These are phyloP conservation scores for Eriosoma lanigerum DNA, from an alignment of 1,140 invertebrate species.

Conservation along the genomic window DNA sequence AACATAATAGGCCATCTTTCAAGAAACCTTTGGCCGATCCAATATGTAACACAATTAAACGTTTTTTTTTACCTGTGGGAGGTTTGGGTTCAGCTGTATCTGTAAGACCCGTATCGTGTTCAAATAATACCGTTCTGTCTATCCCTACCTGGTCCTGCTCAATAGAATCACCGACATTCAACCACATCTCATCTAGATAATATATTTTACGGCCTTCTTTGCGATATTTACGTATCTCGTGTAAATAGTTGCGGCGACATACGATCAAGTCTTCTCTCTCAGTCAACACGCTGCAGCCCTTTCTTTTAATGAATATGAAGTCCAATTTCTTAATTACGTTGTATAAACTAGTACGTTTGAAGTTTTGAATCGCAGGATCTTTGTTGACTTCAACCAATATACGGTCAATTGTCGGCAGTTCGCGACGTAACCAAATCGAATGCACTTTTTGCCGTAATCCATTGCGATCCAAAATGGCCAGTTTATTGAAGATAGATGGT, in stretches of 20 bases:
- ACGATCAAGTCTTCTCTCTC: conserved; percentile 17
- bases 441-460: not conserved
- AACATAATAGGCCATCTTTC: not conserved
- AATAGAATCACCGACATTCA: conserved; percentile 10
- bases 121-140: conserved; percentile 1
- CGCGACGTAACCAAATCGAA: not conserved
- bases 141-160: not conserved
- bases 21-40: conserved; percentile 37
- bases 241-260: conserved; percentile 19
- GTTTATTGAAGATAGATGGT: not conserved
- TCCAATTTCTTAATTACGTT: not conserved
- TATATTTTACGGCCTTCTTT: conserved; percentile 9
- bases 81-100: not conserved
- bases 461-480: too few relatives aligned
- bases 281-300: not conserved
- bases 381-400: not conserved
- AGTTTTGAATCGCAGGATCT: not conserved
- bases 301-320: not conserved
- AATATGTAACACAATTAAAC: conserved; percentile 30
- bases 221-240: conserved; percentile 6
- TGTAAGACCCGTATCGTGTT: not conserved
- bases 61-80: conserved; percentile 1
- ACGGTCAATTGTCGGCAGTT: not conserved
- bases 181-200: conserved; percentile 2
- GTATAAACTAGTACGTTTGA: not conserved